A percentile compares a stretch with the other conserved stretches of the same genome.
phyloP scores from a whole-genome alignment of 2,113 vertebrate genomes.

The Lycocorax pyrrhopterus region DNA sequence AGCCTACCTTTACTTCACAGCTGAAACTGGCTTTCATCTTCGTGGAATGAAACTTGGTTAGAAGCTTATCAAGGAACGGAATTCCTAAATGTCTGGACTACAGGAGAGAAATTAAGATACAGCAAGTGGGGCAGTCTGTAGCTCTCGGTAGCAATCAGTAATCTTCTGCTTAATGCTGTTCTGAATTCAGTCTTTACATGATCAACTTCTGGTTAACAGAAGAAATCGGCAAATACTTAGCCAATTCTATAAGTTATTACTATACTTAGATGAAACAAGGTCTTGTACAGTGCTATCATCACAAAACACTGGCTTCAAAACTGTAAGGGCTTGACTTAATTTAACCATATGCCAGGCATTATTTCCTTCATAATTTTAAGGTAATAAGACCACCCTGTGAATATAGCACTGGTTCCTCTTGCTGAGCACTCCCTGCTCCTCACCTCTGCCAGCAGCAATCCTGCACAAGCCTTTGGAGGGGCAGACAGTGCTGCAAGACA shows the following conservation, averaged over 20 bases:
- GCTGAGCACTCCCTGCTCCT: not conserved
- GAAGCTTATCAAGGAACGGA: not conserved
- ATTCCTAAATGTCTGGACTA: not conserved
- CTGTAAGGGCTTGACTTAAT: not conserved
- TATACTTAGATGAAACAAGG: not conserved
- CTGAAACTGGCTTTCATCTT: not conserved
- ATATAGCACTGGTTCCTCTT: not conserved
- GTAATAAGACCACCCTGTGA: not conserved
- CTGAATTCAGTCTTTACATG: not conserved
- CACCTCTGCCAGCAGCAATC: not conserved
- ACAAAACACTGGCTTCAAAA: not conserved
- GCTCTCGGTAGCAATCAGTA: not conserved
- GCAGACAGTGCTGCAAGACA: fast-evolving
- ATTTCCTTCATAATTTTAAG: not conserved
- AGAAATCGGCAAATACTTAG: not conserved
- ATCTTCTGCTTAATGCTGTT: not conserved
- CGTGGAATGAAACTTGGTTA: not conserved
- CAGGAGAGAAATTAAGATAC: not conserved
- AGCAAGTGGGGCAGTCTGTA: not conserved
- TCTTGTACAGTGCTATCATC: not conserved
- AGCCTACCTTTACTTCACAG: not conserved
- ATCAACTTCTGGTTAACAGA: not conserved
- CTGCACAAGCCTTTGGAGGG: not conserved
- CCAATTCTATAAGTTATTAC: not conserved
- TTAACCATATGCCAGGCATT: not conserved